Conservation (phyloP, 1,140 invertebrate genomes). For the Megathymus violae region DNA sequence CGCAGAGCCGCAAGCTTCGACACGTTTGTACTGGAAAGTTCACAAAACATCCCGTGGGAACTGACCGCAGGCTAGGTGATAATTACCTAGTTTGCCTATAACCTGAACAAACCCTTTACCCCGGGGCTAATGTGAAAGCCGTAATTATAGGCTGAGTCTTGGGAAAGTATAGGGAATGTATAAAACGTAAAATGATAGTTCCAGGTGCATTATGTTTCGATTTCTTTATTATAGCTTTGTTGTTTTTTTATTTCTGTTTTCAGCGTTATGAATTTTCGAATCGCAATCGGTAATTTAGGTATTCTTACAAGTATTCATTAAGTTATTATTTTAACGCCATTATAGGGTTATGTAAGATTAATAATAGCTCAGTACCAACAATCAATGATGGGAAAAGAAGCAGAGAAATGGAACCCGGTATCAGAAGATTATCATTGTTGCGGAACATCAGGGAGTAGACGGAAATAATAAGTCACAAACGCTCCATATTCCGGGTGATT, state of each 20-base stretch:
- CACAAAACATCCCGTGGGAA: conserved; percentile 74
- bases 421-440: too few species aligned
- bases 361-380: too few species aligned
- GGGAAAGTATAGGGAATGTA: conserved; percentile 53
- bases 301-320: too few species aligned
- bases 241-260: conserved; percentile 26
- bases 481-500: too few species aligned
- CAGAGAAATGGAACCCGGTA: too few species aligned
- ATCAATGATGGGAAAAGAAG: too few species aligned
- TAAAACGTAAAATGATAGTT: conserved; percentile 50
- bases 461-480: too few species aligned
- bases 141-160: conserved; percentile 56
- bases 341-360: too few species aligned
- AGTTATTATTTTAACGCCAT: too few species aligned
- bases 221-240: conserved; percentile 22
- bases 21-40: conserved; percentile 67
- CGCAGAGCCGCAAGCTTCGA: conserved; percentile 65
- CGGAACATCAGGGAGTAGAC: too few species aligned
- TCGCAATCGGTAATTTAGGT: too few species aligned
- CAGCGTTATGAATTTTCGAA: too few species aligned
- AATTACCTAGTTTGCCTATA: conserved; percentile 73
- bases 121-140: conserved; percentile 54
- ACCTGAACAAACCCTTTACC: conserved; percentile 55
- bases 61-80: conserved; percentile 65
- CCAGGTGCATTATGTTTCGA: conserved; percentile 50